phyloP scores from a whole-genome alignment of 1,140 invertebrate species.

The Micrasema longulum region DNA sequence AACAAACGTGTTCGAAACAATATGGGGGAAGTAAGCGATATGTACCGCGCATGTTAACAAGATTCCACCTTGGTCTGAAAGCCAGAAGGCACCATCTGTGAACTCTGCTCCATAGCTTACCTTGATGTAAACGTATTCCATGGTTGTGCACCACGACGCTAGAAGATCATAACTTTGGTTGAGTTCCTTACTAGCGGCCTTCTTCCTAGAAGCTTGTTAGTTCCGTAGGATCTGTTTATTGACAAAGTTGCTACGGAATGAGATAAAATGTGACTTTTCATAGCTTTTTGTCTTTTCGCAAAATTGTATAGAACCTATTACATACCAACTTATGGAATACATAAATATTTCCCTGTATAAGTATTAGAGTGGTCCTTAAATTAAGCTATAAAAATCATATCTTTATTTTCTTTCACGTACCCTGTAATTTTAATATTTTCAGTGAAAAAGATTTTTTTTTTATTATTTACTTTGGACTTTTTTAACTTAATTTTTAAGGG shows the following conservation, averaged over 20 bases:
- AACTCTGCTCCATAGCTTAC: constrained; percentile 4
- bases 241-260: constrained; percentile 2
- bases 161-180: constrained; percentile 25
- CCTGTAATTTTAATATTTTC: no score
- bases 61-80: constrained; percentile 3
- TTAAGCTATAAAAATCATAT: no score
- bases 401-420: no score
- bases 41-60: constrained; percentile 19
- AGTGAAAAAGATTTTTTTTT: no score
- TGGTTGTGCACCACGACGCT: no score
- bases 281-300: no score
- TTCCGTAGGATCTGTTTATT: constrained; percentile 4
- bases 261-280: constrained; percentile 2
- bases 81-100: constrained; percentile 19
- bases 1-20: background rate
- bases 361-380: no score
- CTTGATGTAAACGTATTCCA: constrained; percentile 25
- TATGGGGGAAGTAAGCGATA: background rate
- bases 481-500: no score
- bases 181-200: constrained; percentile 8
- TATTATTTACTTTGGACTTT: no score
- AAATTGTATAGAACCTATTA: no score
- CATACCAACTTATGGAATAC: no score
- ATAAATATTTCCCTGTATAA: no score
- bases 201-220: constrained; percentile 14